phyloP scores from a whole-genome alignment of 2,113 vertebrate species.

The Speoplatyrhinus poulsoni region DNA sequence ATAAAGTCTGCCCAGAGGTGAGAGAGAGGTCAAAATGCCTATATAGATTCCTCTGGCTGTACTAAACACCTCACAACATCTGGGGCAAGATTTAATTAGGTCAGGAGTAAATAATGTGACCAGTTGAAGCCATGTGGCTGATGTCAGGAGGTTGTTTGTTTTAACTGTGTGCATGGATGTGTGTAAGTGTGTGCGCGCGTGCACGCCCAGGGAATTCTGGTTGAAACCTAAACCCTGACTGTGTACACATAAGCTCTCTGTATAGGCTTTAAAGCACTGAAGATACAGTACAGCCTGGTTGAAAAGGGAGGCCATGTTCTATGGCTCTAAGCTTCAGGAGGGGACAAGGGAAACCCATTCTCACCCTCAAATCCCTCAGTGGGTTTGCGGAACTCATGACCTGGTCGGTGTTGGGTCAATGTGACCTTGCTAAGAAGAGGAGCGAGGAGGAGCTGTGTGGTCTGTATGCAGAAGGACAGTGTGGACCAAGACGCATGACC shows the following conservation, averaged over 20 bases:
- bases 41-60: slow-evolving; percentile 14
- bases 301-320: slow-evolving; percentile 43
- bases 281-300: slow-evolving; percentile 4
- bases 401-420: slow-evolving; percentile 23
- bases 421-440: slow-evolving; percentile 30
- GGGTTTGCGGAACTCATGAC: neutral
- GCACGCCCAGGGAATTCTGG: too few relatives aligned
- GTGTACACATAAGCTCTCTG: slow-evolving; percentile 9
- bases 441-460: neutral
- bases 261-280: slow-evolving; percentile 34
- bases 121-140: slow-evolving; percentile 14
- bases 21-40: slow-evolving; percentile 32
- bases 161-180: neutral
- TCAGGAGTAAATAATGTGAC: slow-evolving; percentile 25
- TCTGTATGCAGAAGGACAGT: slow-evolving; percentile 23
- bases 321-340: slow-evolving; percentile 6
- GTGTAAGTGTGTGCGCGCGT: neutral
- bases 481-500: slow-evolving; percentile 20
- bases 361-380: neutral
- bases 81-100: slow-evolving; percentile 21
- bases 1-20: slow-evolving; percentile 27
- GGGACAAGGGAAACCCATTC: slow-evolving; percentile 59
- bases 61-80: slow-evolving; percentile 37
- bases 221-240: too few relatives aligned
- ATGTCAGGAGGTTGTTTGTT: slow-evolving; percentile 20